Evolutionary conservation across 1,140 invertebrate species (phyloP), one percentile per base, ranked within the genome.

Genomic region (Calosoma granatense): DNA sequence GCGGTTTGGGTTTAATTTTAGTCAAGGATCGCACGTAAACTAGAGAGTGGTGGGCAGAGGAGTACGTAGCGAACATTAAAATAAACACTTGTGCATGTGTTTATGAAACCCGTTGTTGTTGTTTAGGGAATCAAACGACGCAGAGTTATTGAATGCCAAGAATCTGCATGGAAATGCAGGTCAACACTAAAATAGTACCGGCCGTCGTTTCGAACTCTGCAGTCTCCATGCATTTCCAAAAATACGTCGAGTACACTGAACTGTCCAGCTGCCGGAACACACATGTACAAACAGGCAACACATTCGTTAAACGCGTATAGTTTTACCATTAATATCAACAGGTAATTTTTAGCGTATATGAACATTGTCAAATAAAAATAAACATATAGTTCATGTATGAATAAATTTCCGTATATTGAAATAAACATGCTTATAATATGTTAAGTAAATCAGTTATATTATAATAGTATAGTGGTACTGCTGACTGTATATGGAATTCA

Each of bases 111-210:
- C 15, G 41, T 47, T 47, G 41, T 47, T 47, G 41, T 47, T 47
- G 41, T 9, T 47, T 17, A 17, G 4, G 41, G 6, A 12, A 47
- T 30, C 26, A 30, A 30, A 30, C 6, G 26, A 30, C 4, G 26
- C 26, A 17, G 17, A 47, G 6, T 47, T 47, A 47, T 47, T 47
- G 41, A 47, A 47, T 47, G 41, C 41, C 41, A 47, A 47, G 41
- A 47, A 47, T 47, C 41, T 17, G 41, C 41, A 47, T 47, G 41
- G 41, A 47, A 12, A 47, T 47, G 41, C 41, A 47, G 41, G 41
- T 47, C 41, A 47, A 47, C 41, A 17, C 41, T 6, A 47, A 47
- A 47, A 47, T 47, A 47, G 41, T 17, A 4, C 4, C 4, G 6
- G 26, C 4, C 26, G 26, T 14, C 26, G 26, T 30, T 4, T 6